Conservation (phyloP, 2,113 vertebrate genomes). For the Eptesicus fuscus region DNA sequence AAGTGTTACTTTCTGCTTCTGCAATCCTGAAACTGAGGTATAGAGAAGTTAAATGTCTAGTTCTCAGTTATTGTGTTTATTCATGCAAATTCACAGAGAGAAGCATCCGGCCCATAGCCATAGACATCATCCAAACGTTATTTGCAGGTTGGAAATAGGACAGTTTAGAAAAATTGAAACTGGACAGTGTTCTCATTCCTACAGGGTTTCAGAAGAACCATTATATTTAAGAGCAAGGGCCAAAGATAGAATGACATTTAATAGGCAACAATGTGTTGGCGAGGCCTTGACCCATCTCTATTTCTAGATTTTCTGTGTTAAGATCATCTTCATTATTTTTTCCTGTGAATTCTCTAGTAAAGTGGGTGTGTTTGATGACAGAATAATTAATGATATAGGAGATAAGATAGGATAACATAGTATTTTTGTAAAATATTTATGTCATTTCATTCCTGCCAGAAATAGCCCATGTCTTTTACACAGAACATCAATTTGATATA, state of each 20-base stretch:
- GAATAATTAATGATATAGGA: background rate
- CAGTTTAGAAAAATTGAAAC: background rate
- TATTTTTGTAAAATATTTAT: conserved; percentile 49
- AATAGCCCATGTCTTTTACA: conserved; percentile 35
- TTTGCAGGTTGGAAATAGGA: background rate
- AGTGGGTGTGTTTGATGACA: conserved; percentile 28
- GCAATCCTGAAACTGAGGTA: background rate
- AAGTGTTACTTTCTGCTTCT: background rate
- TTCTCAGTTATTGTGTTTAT: background rate
- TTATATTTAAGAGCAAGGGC: background rate
- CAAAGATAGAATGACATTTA: background rate
- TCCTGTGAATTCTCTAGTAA: background rate
- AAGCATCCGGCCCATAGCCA: background rate
- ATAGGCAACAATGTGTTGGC: background rate
- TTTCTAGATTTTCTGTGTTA: conserved; percentile 14
- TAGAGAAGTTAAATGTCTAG: background rate
- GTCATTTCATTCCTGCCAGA: conserved; percentile 11
- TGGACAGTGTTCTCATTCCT: background rate
- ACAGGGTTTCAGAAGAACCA: background rate
- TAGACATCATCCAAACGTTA: background rate
- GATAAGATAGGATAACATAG: background rate
- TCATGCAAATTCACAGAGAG: background rate
- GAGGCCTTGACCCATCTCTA: background rate
- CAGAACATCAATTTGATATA: background rate
- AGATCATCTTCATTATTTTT: background rate